phyloP scores from a whole-genome alignment of 1,140 invertebrate species.

The Trichonephila clavipes region DNA sequence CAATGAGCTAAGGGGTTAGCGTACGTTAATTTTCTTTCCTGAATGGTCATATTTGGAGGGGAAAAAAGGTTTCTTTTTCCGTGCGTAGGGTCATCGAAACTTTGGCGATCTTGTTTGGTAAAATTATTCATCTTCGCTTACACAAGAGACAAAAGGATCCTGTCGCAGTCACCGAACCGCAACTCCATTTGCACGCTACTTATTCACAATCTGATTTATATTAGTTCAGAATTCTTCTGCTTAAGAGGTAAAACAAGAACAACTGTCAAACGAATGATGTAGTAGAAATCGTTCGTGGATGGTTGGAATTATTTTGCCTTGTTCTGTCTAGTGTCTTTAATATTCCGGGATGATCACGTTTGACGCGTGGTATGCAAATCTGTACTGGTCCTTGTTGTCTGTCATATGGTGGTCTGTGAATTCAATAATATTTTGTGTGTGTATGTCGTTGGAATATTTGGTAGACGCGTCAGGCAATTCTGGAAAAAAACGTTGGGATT shows the following conservation, averaged over 20 bases:
- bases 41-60: background rate
- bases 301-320: too few species aligned
- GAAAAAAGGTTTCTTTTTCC: background rate
- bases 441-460: too few species aligned
- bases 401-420: too few species aligned
- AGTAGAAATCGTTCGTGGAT: too few species aligned
- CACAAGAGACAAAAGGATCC: background rate
- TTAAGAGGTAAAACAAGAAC: background rate
- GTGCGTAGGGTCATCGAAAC: slow-evolving; percentile 14
- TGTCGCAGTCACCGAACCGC: slow-evolving; percentile 7
- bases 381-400: too few species aligned
- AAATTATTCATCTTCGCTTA: background rate
- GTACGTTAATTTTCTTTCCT: slow-evolving; percentile 2
- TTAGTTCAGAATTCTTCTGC: background rate
- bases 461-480: too few species aligned
- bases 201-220: slow-evolving; percentile 18
- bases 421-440: too few species aligned
- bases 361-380: too few species aligned
- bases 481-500: too few species aligned
- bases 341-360: too few species aligned
- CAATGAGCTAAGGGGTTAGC: background rate
- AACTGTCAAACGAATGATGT: too few species aligned
- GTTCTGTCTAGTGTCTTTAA: too few species aligned
- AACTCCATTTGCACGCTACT: slow-evolving; percentile 2
- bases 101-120: slow-evolving; percentile 18